Evolutionary conservation across 2,888 invertebrate genomes (phyloP).

Genomic region (Melipona beecheii): DNA sequence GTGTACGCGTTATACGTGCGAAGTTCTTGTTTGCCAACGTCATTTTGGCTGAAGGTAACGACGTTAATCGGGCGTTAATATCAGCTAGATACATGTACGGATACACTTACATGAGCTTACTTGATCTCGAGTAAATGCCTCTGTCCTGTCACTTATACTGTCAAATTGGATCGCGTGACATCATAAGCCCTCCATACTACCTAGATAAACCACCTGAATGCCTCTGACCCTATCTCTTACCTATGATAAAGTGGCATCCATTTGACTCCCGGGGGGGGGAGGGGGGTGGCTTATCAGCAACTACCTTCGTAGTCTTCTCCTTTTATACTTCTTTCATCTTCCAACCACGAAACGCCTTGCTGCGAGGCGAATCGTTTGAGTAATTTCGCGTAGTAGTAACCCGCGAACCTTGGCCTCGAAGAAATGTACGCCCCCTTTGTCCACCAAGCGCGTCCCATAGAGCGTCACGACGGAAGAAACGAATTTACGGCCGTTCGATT

Average conservation of each 20-base stretch:
- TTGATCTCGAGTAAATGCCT: conserved; percentile 60
- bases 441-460: background rate
- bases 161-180: conserved; percentile 61
- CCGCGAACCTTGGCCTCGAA: background rate
- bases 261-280: conserved; percentile 58
- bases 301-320: background rate
- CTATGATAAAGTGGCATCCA: conserved; percentile 64
- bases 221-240: conserved; percentile 41
- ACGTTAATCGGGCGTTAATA: conserved; percentile 59
- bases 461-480: background rate
- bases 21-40: conserved; percentile 34
- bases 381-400: conserved; percentile 44
- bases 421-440: conserved; percentile 31
- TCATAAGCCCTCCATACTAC: conserved; percentile 58
- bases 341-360: background rate
- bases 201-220: conserved; percentile 56
- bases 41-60: conserved; percentile 34
- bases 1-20: conserved; percentile 17
- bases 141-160: conserved; percentile 64
- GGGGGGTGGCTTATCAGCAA: conserved; percentile 55
- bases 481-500: conserved; percentile 43
- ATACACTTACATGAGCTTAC: conserved; percentile 40
- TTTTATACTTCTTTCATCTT: background rate
- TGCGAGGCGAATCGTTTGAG: conserved; percentile 30
- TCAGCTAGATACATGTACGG: conserved; percentile 42